Conservation (phyloP, 2,797 vertebrate species). For the Paratrypauchen microcephalus region DNA sequence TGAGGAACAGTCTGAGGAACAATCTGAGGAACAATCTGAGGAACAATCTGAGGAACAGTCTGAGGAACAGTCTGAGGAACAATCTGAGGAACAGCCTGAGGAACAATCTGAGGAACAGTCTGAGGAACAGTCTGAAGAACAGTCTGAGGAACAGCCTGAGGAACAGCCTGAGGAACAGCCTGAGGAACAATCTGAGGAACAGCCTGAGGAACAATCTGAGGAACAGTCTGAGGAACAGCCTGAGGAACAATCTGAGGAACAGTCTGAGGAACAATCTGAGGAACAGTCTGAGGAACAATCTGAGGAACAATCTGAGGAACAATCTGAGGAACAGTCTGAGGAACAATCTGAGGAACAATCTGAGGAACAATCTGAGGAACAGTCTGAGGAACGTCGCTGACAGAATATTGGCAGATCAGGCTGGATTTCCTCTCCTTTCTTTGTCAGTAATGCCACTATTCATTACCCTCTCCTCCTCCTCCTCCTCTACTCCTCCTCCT, state of each 20-base stretch:
- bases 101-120: not conserved
- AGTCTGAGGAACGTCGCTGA: not conserved
- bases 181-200: not conserved
- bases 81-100: not conserved
- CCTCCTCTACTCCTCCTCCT: no score
- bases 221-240: not conserved
- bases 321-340: not conserved
- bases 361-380: no score
- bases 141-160: not conserved
- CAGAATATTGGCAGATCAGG: not conserved
- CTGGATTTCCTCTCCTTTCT: not conserved
- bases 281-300: not conserved
- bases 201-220: not conserved
- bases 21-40: no score
- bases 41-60: no score
- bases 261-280: not conserved
- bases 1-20: not conserved
- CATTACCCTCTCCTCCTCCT: not conserved
- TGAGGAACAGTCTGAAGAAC: not conserved
- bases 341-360: no score
- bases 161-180: no score
- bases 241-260: no score
- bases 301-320: no score
- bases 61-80: not conserved
- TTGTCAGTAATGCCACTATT: not conserved